Evolutionary conservation across 2,888 invertebrate genomes (phyloP).

Genomic region (Drosophila mettleri): DNA sequence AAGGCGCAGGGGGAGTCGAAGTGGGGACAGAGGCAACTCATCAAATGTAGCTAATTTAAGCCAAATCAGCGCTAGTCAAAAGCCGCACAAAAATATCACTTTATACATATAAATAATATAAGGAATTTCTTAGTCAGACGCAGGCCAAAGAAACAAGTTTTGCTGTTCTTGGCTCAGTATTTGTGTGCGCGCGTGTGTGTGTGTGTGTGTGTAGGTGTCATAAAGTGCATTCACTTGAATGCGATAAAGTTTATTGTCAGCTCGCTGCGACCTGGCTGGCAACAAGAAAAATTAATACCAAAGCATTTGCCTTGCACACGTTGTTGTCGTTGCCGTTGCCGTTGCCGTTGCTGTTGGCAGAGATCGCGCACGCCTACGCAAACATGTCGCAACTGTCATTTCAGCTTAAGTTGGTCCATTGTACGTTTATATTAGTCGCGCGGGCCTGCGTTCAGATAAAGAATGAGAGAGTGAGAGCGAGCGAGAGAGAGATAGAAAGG

Average conservation of each 20-base stretch:
- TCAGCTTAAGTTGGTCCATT: slow-evolving; percentile 83
- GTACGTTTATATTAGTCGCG: slow-evolving; percentile 84
- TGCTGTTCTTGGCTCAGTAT: background rate
- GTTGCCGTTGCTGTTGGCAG: slow-evolving; percentile 57
- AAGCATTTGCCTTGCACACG: slow-evolving; percentile 66
- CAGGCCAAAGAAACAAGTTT: slow-evolving; percentile 36
- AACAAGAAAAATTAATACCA: slow-evolving; percentile 79
- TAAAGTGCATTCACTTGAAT: slow-evolving; percentile 80
- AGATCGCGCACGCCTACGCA: slow-evolving; percentile 83
- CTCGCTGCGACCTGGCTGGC: slow-evolving; percentile 42
- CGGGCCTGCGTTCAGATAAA: slow-evolving; percentile 54
- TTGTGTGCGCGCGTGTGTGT: slow-evolving; percentile 2
- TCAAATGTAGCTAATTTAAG: slow-evolving; percentile 43
- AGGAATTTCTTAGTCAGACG: slow-evolving; percentile 16
- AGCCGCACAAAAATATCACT: slow-evolving; percentile 9
- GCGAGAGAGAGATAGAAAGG: background rate
- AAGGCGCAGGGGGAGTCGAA: no score
- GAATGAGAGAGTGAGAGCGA: slow-evolving; percentile 1
- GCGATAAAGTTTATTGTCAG: slow-evolving; percentile 82
- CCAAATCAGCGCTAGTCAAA: slow-evolving; percentile 14
- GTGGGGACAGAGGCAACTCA: slow-evolving; percentile 22
- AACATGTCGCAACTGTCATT: slow-evolving; percentile 84
- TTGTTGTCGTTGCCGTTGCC: slow-evolving; percentile 47
- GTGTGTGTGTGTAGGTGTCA: slow-evolving; percentile 71
- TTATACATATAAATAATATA: slow-evolving; percentile 1